phyloP scores from a whole-genome alignment of 2,888 invertebrate genomes.

The Caenorhabditis angaria region DNA sequence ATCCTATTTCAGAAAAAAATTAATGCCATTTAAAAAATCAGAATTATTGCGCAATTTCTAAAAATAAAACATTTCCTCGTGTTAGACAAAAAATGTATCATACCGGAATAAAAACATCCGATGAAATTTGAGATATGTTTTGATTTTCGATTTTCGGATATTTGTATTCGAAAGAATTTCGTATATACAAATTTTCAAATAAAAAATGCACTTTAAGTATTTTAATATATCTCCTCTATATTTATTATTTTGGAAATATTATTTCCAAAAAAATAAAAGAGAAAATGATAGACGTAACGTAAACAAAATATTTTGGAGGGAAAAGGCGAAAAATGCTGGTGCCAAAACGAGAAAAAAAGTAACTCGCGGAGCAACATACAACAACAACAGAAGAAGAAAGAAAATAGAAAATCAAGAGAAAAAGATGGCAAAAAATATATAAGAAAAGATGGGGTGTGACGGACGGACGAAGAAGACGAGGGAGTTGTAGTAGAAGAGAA shows the following conservation, averaged over 20 bases:
- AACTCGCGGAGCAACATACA: neutral
- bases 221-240: no score
- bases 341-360: neutral
- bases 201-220: no score
- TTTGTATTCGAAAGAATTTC: no score
- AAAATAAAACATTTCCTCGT: no score
- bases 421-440: constrained; percentile 1
- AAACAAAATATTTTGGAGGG: no score
- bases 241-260: no score
- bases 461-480: neutral
- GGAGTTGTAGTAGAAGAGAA: neutral
- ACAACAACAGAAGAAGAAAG: neutral
- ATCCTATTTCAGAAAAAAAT: no score
- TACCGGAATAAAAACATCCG: neutral
- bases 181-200: no score
- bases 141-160: no score
- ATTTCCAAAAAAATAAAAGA: neutral
- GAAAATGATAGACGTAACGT: neutral
- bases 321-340: neutral
- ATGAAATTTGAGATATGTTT: neutral
- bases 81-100: no score
- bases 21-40: no score
- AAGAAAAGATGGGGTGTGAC: neutral
- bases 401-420: constrained; percentile 2
- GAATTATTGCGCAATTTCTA: no score